Evolutionary conservation across 2,113 vertebrate species (phyloP).

Genomic region (Charina bottae): DNA sequence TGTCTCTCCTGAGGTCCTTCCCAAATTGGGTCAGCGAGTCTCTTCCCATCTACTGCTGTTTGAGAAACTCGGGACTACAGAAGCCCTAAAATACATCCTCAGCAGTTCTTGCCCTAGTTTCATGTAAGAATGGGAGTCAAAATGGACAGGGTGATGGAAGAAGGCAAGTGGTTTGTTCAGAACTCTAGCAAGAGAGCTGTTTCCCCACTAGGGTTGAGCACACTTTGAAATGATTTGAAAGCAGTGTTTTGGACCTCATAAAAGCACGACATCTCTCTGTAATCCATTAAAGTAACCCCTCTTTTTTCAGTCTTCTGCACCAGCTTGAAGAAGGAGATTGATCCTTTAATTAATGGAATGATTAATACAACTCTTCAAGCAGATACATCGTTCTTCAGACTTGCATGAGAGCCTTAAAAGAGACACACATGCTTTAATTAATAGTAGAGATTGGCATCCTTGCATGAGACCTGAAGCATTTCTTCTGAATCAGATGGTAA

Average conservation of each 20-base stretch:
- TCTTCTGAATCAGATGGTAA: neutral
- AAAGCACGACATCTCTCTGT: neutral
- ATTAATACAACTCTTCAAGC: neutral
- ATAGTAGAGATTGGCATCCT: neutral
- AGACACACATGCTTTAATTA: neutral
- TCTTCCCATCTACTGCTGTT: neutral
- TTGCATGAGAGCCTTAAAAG: neutral
- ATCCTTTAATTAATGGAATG: neutral
- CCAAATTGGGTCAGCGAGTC: neutral
- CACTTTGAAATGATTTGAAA: neutral
- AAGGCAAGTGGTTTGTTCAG: neutral
- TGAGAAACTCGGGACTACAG: neutral
- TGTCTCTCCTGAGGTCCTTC: neutral
- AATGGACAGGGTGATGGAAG: neutral
- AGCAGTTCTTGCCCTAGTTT: neutral
- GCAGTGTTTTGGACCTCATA: neutral
- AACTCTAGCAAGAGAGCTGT: neutral
- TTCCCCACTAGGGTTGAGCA: neutral
- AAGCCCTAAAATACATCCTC: neutral
- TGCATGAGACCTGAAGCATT: neutral
- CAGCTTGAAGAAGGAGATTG: neutral
- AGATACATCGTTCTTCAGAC: neutral
- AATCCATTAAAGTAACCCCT: neutral
- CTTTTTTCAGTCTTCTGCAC: neutral
- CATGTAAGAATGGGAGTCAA: neutral